Base-by-base conservation (phyloP, 2,888 invertebrate genomes). In the Smittia sp. region DNA sequence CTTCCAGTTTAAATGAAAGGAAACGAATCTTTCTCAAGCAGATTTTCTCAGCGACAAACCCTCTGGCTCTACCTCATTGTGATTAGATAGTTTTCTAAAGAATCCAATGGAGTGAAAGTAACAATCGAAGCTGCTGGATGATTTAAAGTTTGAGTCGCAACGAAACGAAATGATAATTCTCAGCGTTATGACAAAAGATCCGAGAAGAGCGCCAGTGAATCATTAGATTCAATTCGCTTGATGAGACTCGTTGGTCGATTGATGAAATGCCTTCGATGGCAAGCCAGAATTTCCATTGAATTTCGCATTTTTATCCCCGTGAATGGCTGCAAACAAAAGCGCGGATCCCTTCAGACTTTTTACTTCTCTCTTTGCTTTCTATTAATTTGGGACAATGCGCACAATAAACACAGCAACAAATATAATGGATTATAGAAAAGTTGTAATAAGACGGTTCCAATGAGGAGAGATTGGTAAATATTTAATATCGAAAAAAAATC, bases 391-490 rank as follows among this genome's bases (percentile, higher is more conserved):
- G 67, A 67, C 39, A 65, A 65, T 32, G 32, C 18, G 4, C 9
- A 27, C 58, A 58, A 58, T 58, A 24, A 18, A 63, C 25, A 63
- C 18, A 58, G 22, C 25, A 27, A 27, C 25, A 63, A 9, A 27
- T 25, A 27, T 63, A 27, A 27, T 63, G 25, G 27, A 27, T 63
- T 27, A 63, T 63, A 15, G 52, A 46, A 46, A 63, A 63, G 63
- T 63, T 63, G 13, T 63, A 27, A 63, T 66, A 22, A 66, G 24
- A 11, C 15, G 9, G 3, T 27, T 11, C 9, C 20, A 65, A 32
- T 24, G 38, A 25, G 32, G n/a, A 72, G 58, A 62, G 39, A 72
- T 72, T 38, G 38, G 62, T 62, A 72, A 72, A 72, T 72, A 72
- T 70, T 70, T 72, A 62, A 72, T 72, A 52, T n/a, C n/a, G 25